phyloP scores from a whole-genome alignment of 2,113 vertebrate species.

The Condylura cristata region DNA sequence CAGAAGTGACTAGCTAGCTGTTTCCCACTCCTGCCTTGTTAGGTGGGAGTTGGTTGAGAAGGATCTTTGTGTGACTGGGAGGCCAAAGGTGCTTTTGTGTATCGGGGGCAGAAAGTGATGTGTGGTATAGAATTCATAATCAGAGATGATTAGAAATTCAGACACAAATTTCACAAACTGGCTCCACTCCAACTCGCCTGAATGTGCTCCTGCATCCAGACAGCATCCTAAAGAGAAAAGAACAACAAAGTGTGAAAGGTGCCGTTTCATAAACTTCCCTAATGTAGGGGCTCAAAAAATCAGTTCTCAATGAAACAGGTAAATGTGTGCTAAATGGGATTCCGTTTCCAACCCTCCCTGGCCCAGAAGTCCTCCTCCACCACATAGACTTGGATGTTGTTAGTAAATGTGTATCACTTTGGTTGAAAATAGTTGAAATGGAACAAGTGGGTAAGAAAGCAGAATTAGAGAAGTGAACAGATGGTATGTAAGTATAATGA shows the following conservation, averaged over 20 bases:
- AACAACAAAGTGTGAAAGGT: slow-evolving; percentile 70
- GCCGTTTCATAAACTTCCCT: slow-evolving; percentile 62
- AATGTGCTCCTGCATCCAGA: slow-evolving; percentile 68
- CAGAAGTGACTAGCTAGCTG: background rate
- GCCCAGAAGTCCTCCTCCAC: slow-evolving; percentile 69
- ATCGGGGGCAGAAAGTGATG: background rate
- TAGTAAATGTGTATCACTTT: slow-evolving; percentile 75
- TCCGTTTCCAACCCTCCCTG: slow-evolving; percentile 48
- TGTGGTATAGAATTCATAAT: slow-evolving; percentile 53
- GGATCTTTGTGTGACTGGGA: background rate
- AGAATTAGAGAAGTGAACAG: slow-evolving; percentile 72
- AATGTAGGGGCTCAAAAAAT: slow-evolving; percentile 26
- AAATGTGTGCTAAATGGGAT: slow-evolving; percentile 26
- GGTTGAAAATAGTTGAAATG: slow-evolving; percentile 74
- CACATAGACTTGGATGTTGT: slow-evolving; percentile 73
- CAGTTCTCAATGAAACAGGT: slow-evolving; percentile 23
- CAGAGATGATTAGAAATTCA: slow-evolving; percentile 69
- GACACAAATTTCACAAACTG: slow-evolving; percentile 66
- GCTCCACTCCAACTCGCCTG: slow-evolving; percentile 44
- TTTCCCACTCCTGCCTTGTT: background rate
- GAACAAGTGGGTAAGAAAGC: slow-evolving; percentile 55
- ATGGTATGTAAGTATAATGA: slow-evolving; percentile 75
- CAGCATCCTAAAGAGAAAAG: slow-evolving; percentile 57
- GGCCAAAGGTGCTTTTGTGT: background rate
- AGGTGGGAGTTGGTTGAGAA: slow-evolving; percentile 25